Evolutionary conservation across 1,140 invertebrate species (phyloP), one percentile per base, ranked within the genome.

Genomic region (Trypoxylus dichotomus): DNA sequence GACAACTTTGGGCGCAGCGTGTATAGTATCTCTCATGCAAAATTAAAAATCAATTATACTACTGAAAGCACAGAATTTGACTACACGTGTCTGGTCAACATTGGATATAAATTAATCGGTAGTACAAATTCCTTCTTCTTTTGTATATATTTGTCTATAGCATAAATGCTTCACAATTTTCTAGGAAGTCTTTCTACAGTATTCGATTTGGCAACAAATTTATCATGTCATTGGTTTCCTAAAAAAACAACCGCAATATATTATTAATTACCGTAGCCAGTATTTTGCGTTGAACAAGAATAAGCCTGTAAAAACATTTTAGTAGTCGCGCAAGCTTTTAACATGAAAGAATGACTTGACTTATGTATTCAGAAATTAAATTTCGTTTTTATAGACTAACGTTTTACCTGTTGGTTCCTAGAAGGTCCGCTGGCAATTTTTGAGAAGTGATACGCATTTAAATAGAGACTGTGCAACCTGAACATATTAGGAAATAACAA

Each of bases 191-290:
- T 54, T 54, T 54, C 47, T 54, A 54, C 47, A 54, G 47, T 19
- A n/a, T 54, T 54, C 47, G n/a, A 54, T 54, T 54, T n/a, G 47
- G 47, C 47, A 54, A n/a, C 47, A 54, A 54, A 54, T 54, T 19
- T 19, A 19, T 54, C 47, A 54, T 54, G 47, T 54, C 47, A 54
- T 54, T 54, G 47, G 2, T 19, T 6, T 54, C 7, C 2, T 0
- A n/a, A 19, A 54, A 54, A 54, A 54, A 54, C 15, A 54, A 19
- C 47, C 1, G 15, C 19, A 54, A 54, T 15, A 54, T 54, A n/a
- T 19, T 54, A 54, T 54, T 54, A 54, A 54, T 54, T 54, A 54
- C 47, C 11, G 47, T 54, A 54, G 15, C 47, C 19, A 54, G 1
- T 54, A 54, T 54, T 54, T 19, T n/a, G 47, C 47, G 47, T 47